Evolutionary conservation across 1,140 invertebrate species (phyloP).

Genomic region (Cherax quadricarinatus): DNA sequence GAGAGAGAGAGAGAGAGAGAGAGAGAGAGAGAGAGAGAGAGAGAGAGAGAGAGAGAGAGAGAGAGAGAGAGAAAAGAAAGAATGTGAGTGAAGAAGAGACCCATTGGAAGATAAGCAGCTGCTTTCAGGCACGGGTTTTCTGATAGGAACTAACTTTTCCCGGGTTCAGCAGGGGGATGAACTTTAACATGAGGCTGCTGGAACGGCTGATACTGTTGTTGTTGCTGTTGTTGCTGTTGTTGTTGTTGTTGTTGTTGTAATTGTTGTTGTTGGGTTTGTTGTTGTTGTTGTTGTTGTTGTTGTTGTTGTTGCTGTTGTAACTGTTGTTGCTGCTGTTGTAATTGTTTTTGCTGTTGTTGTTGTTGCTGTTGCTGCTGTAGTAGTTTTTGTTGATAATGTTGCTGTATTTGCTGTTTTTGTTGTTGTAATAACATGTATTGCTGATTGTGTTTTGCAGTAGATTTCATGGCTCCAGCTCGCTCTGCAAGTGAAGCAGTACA

Average conservation of each 20-base stretch:
- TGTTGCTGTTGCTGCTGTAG: conserved; percentile 72
- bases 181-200: conserved; percentile 73
- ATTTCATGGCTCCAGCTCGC: conserved; percentile 71
- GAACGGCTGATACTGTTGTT: conserved; percentile 71
- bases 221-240: conserved; percentile 61
- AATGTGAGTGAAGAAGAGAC: neutral
- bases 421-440: conserved; percentile 72
- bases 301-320: conserved; percentile 63
- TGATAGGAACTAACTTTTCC: conserved; percentile 72
- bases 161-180: conserved; percentile 70
- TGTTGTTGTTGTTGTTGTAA: conserved; percentile 61
- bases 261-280: conserved; percentile 50
- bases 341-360: conserved; percentile 59
- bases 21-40: too few relatives aligned
- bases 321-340: conserved; percentile 49
- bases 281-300: conserved; percentile 66
- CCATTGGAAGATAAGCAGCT: conserved; percentile 38
- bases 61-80: neutral
- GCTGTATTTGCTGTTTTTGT: conserved; percentile 71
- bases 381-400: conserved; percentile 64
- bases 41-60: neutral
- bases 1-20: neutral
- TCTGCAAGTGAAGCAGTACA: conserved; percentile 68
- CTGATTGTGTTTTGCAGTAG: conserved; percentile 64
- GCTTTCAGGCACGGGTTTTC: conserved; percentile 11